Evolutionary conservation across 1,140 invertebrate species (phyloP), one percentile per base, ranked within the genome.

Genomic region (Contarinia nasturtii): DNA sequence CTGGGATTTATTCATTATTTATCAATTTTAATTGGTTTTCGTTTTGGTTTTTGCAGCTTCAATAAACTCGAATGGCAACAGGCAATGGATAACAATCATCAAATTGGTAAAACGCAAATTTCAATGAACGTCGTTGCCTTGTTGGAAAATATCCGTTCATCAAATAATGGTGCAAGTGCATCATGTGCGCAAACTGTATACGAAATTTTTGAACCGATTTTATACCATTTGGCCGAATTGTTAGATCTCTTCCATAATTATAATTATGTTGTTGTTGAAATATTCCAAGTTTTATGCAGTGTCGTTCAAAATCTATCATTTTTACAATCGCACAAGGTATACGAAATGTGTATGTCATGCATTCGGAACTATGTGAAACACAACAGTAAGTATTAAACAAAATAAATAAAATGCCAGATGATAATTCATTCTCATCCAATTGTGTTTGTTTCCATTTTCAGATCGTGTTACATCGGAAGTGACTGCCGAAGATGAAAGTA

Each of bases 401-500:
- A n/a, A n/a, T n/a, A n/a, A n/a, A n/a, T n/a, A n/a, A n/a, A n/a
- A n/a, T n/a, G n/a, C n/a, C n/a, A n/a, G n/a, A n/a, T n/a, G n/a
- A n/a, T n/a, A n/a, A n/a, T n/a, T n/a, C n/a, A n/a, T n/a, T n/a
- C 10, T 27, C 10, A 27, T 27, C 27, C 10, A 27, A 27, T 10
- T 27, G 27, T 27, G 3, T 5, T 27, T 27, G 27, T 5, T 27
- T 27, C 27, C 27, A 27, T 75, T 73, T 53, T 54, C 54, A n/a
- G 57, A 58, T 44, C 56, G 69, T 43, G 46, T 70, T 12, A 72
- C 67, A 5, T 53, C 61, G 5, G 75, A 79, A 49, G 52, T 65
- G 14, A 73, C 73, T 8, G 73, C 74, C 3, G 72, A 75, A 54
- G 81, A 86, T 56, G 79, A 80, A 44, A 72, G 71, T 38, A 83